Conservation (phyloP, 2,888 invertebrate species). For the Cosmia pyralina region DNA sequence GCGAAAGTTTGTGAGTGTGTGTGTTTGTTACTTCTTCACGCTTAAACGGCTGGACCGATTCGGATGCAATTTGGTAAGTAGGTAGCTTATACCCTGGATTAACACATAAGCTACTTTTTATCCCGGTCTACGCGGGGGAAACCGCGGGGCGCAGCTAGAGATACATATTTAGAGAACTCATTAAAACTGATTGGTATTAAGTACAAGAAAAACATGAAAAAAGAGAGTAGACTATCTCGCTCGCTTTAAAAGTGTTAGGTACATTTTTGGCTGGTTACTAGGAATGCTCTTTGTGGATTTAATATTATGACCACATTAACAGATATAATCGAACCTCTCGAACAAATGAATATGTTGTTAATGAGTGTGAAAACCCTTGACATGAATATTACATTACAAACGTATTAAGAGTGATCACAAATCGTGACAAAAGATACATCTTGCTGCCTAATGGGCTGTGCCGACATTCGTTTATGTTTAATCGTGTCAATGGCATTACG, state of each 20-base stretch:
- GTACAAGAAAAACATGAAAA: slow-evolving; percentile 2
- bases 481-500: slow-evolving; percentile 1
- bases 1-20: too few species aligned
- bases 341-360: neutral
- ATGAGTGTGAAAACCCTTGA: neutral
- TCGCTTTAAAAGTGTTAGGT: neutral
- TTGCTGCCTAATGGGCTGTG: slow-evolving; percentile 27
- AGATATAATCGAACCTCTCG: neutral
- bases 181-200: neutral
- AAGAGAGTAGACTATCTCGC: neutral
- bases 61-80: too few species aligned
- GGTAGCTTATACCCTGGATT: too few species aligned
- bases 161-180: neutral
- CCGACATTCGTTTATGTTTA: slow-evolving; percentile 16
- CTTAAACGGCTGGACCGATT: too few species aligned
- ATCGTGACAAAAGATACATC: slow-evolving; percentile 27
- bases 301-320: neutral
- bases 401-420: slow-evolving; percentile 35
- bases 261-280: neutral
- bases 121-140: too few species aligned
- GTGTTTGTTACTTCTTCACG: too few species aligned
- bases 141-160: too few species aligned
- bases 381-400: slow-evolving; percentile 35
- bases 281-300: neutral
- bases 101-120: too few species aligned